phyloP scores from a whole-genome alignment of 2,888 invertebrate species.

The Neoaliturus tenellus region DNA sequence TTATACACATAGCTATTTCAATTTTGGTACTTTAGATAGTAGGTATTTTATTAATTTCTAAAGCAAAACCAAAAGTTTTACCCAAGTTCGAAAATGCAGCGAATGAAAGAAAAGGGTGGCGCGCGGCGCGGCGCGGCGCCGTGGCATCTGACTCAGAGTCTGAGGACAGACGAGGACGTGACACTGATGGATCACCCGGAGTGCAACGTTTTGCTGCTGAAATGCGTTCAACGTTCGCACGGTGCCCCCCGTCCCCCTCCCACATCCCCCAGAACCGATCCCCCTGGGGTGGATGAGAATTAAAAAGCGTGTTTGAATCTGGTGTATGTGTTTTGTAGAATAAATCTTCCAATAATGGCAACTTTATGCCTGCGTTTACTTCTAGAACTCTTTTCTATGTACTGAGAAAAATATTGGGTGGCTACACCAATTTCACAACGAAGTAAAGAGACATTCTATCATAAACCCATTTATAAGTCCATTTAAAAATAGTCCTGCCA shows the following conservation, averaged over 20 bases:
- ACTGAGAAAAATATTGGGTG: too few species aligned
- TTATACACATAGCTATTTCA: too few species aligned
- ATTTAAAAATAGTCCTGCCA: too few species aligned
- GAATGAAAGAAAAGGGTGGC: background rate
- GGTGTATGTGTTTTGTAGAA: too few species aligned
- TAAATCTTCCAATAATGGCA: too few species aligned
- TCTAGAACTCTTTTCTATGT: too few species aligned
- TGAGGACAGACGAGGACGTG: background rate
- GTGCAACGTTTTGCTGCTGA: conserved; percentile 22
- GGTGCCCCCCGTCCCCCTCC: background rate
- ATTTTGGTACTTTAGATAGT: too few species aligned
- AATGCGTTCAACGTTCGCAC: conserved; percentile 1
- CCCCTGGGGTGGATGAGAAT: too few species aligned
- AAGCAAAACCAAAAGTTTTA: background rate
- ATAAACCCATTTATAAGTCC: too few species aligned
- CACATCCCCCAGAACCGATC: background rate
- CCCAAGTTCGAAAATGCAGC: background rate
- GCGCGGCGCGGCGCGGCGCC: background rate
- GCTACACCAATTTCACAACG: too few species aligned
- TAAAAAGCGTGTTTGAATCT: background rate
- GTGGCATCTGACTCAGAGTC: background rate
- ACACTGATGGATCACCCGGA: conserved; percentile 16
- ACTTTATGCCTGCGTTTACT: too few species aligned
- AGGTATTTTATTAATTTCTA: background rate
- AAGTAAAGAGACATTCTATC: too few species aligned